A percentile compares a stretch with the other conserved stretches of the same genome.
These are phyloP conservation scores for Pentalonia nigronervosa DNA, from an alignment of 1,140 invertebrate species.

Conservation along the genomic window DNA sequence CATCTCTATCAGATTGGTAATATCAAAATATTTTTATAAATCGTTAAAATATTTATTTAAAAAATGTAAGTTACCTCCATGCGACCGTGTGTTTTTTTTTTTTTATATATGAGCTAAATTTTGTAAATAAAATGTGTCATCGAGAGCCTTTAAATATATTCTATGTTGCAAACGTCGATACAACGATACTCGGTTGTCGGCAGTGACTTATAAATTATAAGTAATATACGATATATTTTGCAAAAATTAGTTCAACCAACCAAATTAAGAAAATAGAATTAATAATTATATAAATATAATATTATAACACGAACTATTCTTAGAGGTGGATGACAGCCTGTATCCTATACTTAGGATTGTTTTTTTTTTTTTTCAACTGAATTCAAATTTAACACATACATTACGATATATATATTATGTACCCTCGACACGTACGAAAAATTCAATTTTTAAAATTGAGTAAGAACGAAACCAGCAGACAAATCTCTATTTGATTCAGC, in stretches of 20 bases:
- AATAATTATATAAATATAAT: not conserved
- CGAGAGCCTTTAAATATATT: not conserved
- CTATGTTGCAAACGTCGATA: not conserved
- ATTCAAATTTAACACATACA: no score
- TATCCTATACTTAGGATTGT: not conserved
- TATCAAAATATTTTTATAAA: not conserved
- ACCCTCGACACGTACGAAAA: no score
- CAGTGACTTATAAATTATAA: not conserved
- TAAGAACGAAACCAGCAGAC: no score
- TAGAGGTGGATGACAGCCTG: no score
- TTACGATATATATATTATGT: no score
- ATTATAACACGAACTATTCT: no score
- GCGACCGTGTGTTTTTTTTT: not conserved
- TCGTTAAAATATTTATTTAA: not conserved
- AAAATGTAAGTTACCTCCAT: not conserved
- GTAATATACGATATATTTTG: not conserved
- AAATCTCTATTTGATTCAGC: not conserved
- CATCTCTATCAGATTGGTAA: not conserved
- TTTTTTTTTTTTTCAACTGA: no score
- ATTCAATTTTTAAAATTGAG: no score
- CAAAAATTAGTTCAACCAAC: not conserved
- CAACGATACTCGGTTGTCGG: not conserved
- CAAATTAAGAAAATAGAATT: not conserved
- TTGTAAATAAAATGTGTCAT: not conserved
- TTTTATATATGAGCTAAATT: not conserved